These are phyloP conservation scores for Dorcus hopei DNA, from an alignment of 2,888 invertebrate genomes.

Conservation along the genomic window DNA sequence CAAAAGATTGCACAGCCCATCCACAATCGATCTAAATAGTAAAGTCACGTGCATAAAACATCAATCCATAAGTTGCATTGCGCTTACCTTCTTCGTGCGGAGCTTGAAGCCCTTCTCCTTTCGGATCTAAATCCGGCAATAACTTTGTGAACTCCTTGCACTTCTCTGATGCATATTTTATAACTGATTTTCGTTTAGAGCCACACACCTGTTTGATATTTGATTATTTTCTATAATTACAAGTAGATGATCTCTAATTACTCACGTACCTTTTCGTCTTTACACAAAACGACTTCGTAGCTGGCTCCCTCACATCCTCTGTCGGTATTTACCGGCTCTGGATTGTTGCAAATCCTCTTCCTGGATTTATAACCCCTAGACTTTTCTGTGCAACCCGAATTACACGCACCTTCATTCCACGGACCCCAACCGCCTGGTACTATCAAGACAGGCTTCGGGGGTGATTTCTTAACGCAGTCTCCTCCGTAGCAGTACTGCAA, in stretches of 20 bases:
- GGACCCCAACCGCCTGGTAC: conserved; percentile 60
- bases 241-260: conserved; percentile 30
- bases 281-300: conserved; percentile 65
- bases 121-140: conserved; percentile 61
- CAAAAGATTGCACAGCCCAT: conserved; percentile 80
- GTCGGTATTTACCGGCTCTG: conserved; percentile 52
- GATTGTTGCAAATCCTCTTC: conserved; percentile 57
- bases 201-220: conserved; percentile 3
- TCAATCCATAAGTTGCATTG: too few relatives aligned
- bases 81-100: conserved; percentile 64
- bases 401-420: conserved; percentile 62
- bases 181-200: conserved; percentile 50
- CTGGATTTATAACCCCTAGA: conserved; percentile 61
- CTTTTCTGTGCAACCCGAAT: conserved; percentile 64
- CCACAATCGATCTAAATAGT: conserved; percentile 62
- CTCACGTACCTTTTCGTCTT: conserved; percentile 55
- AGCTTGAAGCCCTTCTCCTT: conserved; percentile 70
- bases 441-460: conserved; percentile 43
- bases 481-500: conserved; percentile 67
- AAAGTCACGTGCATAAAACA: background rate
- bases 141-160: conserved; percentile 62
- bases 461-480: conserved; percentile 54
- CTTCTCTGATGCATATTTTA: conserved; percentile 60
- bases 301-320: conserved; percentile 61
- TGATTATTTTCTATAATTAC: conserved; percentile 44